Base-by-base conservation (phyloP, 2,113 vertebrate genomes). In the zebrafish (Danio rerio) region DNA sequence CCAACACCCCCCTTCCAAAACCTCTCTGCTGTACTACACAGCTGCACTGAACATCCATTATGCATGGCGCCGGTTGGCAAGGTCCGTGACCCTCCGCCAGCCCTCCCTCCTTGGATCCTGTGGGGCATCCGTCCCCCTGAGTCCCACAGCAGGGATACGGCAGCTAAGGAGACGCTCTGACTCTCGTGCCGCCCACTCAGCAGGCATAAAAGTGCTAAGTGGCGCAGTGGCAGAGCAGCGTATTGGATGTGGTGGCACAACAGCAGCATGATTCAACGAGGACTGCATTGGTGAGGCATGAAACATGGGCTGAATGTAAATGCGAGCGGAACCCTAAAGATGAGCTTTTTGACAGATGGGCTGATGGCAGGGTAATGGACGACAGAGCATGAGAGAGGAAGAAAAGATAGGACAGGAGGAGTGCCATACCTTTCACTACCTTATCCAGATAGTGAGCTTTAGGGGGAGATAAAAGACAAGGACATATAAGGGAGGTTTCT, bases 371-470 rank as follows among this genome's bases (percentile, higher is more conserved):
- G 16, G 49, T 77, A n/a, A 77, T 49, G 52, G 71, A 43, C 18
- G 73, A 76, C 55, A 62, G 56, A 49, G 18, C 4, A 56, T 31
- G 55, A 50, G 20, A 65, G n/a, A 56, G 40, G 50, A 73, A 52
- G 73, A 43, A 52, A 74, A 40, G 89, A 88, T 90, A 94, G 90
- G 89, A 93, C 95, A 92, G 95, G 58, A 96, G 94, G 94, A 96
- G 96, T 95, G 96, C 94, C 96, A 91, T 99, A 99, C 98, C 98
- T 99, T 99, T 99, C 96, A 99, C 98, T 99, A 99, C 97, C 97
- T 98, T 99, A 99, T 99, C 98, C 98, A 99, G 97, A 99, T 99
- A 99, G 97, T 99, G 98, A 96, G 97, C 98, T 99, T 99, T 77
- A 62, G 62, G 13, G 88, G 95, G 93, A 97, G 95, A 99, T 97